Base-by-base conservation (phyloP, 1,140 invertebrate genomes). In the Drosophila gunungcola region DNA sequence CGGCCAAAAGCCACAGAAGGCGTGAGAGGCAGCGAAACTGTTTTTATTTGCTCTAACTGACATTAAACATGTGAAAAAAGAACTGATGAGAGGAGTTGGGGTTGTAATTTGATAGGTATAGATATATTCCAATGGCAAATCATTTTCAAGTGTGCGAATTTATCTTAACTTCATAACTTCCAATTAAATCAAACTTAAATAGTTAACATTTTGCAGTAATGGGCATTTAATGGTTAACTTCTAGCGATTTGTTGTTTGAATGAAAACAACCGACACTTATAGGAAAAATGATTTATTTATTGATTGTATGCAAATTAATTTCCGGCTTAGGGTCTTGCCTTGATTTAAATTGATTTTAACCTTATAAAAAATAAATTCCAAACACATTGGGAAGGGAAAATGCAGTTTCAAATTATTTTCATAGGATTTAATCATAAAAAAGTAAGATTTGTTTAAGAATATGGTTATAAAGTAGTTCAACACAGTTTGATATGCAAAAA, bases 141-240 rank as follows among this genome's bases (percentile, higher is more conserved):
- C 29, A 32, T 53, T 63, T 34, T 79, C 79, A 81, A 82, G 79
- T 77, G 67, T 81, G 79, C 51, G 79, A 82, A 82, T 56, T 67
- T 46, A 34, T 51, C 45, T 29, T 13, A 43, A 27, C 16, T 21
- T 21, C 16, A 32, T 55, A 32, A 25, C 29, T 34, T 27, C 3
- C 9, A 25, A 58, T 63, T 58, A 58, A 58, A 63, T 58, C 16
- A 43, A 5, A 11, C 2, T 25, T 42, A 34, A 42, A 25, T 16
- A 12, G n/a, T 39, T 60, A 4, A 13, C 12, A 13, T 13, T 38
- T 10, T 3, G 3, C 3, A 34, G n/a, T 60, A 79, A 69, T 79
- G 34, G 36, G 5, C 56, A 38, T 34, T 27, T 10, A 61, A 46
- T 51, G 29, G 54, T 51, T 56, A 52, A 62, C 10, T 10, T 38